Conservation (phyloP, 2,888 invertebrate species). For the Rugalucina vietnamica region DNA sequence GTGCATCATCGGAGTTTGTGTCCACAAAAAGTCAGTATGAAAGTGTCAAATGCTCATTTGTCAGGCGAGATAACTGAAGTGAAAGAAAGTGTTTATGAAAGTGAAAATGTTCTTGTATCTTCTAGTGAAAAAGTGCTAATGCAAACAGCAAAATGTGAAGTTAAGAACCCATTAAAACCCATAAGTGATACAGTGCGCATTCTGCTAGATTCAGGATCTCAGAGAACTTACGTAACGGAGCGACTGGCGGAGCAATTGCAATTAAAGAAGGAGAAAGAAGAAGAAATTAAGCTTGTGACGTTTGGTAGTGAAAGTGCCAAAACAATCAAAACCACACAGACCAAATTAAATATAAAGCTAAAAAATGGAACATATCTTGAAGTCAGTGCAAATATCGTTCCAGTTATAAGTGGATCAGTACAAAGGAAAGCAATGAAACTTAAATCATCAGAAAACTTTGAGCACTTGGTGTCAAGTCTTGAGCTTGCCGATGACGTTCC, state of each 20-base stretch:
- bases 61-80: neutral
- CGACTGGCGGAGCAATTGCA: neutral
- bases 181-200: neutral
- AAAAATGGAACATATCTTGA: conserved; percentile 1
- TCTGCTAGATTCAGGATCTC: conserved; percentile 34
- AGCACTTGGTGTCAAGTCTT: no score
- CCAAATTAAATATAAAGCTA: neutral
- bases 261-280: neutral
- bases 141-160: conserved; percentile 20
- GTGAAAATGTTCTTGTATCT: conserved; percentile 33
- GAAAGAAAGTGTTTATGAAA: neutral
- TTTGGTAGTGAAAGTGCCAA: conserved; percentile 9
- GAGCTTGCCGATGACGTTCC: no score
- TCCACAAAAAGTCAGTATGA: neutral
- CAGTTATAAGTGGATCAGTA: neutral
- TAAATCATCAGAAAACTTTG: no score
- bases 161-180: conserved; percentile 2
- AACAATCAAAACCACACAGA: neutral
- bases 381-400: conserved; percentile 14
- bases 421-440: no score
- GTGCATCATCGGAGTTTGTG: neutral
- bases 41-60: neutral
- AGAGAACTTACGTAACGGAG: conserved; percentile 22
- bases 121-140: conserved; percentile 29
- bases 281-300: conserved; percentile 1